phyloP scores from a whole-genome alignment of 2,888 invertebrate genomes.

The Microctonus hyperodae region DNA sequence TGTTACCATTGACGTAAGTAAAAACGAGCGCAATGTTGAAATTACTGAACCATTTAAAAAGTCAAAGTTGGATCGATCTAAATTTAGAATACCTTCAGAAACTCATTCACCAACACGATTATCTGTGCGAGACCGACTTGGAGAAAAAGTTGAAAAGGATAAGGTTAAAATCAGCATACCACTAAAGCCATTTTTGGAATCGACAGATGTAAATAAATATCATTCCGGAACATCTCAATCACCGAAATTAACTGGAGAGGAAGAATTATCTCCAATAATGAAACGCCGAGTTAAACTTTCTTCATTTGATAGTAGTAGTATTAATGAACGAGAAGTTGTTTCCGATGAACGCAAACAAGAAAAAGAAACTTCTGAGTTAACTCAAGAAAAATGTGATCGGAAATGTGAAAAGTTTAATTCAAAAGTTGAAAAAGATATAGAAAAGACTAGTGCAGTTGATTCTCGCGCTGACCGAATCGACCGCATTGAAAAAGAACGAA shows the following conservation, averaged over 20 bases:
- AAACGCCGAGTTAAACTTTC: constrained; percentile 51
- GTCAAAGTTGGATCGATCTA: constrained; percentile 56
- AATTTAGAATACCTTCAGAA: constrained; percentile 53
- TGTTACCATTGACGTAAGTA: constrained; percentile 58
- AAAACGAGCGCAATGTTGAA: constrained; percentile 59
- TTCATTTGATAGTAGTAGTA: constrained; percentile 35
- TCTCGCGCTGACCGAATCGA: constrained; percentile 45
- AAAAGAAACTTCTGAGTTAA: constrained; percentile 51
- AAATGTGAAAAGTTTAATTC: constrained; percentile 45
- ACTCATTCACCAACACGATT: constrained; percentile 69
- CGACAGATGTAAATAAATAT: constrained; percentile 32
- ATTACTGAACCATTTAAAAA: constrained; percentile 57
- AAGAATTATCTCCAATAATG: constrained; percentile 49
- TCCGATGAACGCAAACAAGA: constrained; percentile 56
- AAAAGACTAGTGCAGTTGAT: constrained; percentile 43
- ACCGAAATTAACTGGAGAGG: constrained; percentile 62
- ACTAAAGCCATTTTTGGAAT: constrained; percentile 62
- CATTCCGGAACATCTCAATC: constrained; percentile 59
- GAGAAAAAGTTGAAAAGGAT: constrained; percentile 76
- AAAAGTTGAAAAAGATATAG: constrained; percentile 34
- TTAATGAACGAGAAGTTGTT: constrained; percentile 58
- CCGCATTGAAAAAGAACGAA: constrained; percentile 61
- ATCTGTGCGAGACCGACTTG: constrained; percentile 82
- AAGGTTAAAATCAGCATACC: constrained; percentile 51
- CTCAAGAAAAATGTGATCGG: constrained; percentile 45